Conservation (phyloP, 2,797 vertebrate genomes). For the Gadopsis bispinosus region DNA sequence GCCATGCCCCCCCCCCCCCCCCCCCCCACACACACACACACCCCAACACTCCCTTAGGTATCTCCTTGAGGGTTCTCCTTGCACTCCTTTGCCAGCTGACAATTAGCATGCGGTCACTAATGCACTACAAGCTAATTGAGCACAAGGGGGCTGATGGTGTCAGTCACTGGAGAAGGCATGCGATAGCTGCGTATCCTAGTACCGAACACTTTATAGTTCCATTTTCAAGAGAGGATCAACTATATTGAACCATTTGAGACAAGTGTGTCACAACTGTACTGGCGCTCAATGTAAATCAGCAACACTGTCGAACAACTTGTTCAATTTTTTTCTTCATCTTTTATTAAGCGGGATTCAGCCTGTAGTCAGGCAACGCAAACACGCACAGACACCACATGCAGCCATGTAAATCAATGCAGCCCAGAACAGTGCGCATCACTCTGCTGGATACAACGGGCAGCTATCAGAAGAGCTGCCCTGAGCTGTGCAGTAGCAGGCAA, state of each 20-base stretch:
- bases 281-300: not conserved
- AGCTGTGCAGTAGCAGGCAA: constrained; percentile 48
- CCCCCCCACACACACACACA: not conserved
- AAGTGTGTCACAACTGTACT: constrained; percentile 34
- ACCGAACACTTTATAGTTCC: constrained; percentile 27
- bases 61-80: constrained; percentile 75
- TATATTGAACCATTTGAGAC: constrained; percentile 19
- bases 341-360: not conserved
- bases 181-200: constrained; percentile 26
- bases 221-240: constrained; percentile 35
- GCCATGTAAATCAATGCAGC: constrained; percentile 41
- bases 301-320: not conserved
- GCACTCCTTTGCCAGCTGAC: constrained; percentile 76
- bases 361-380: constrained; percentile 20
- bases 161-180: constrained; percentile 73
- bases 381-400: not conserved
- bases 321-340: not conserved
- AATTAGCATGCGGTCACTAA: constrained; percentile 80
- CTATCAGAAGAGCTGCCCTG: constrained; percentile 66
- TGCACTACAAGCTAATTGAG: constrained; percentile 80
- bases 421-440: constrained; percentile 30
- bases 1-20: not conserved
- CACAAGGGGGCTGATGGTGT: constrained; percentile 80
- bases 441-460: constrained; percentile 41
- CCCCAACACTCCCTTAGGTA: constrained; percentile 68